phyloP scores from a whole-genome alignment of 2,888 invertebrate genomes.

The Geotrupes spiniger region DNA sequence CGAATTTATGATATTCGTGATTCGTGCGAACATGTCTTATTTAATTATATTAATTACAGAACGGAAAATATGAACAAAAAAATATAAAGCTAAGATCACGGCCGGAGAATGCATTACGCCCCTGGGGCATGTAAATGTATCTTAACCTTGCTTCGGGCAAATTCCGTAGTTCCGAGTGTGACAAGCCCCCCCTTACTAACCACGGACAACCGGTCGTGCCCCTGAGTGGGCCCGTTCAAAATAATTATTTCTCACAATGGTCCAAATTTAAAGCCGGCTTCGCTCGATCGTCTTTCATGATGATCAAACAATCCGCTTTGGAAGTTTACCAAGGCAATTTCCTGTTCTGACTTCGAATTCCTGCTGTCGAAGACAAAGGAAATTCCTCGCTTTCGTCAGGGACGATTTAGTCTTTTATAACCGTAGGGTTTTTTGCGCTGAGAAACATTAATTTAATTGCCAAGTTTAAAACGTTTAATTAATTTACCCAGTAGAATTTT shows the following conservation, averaged over 20 bases:
- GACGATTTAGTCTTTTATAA: too few species aligned
- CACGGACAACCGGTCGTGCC: slow-evolving; percentile 33
- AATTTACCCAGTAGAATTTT: too few species aligned
- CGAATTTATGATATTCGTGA: background rate
- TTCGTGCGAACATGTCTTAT: background rate
- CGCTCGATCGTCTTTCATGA: background rate
- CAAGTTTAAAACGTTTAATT: too few species aligned
- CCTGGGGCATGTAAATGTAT: slow-evolving; percentile 35
- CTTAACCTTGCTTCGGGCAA: slow-evolving; percentile 38
- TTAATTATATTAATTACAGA: slow-evolving; percentile 6
- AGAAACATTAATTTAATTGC: too few species aligned
- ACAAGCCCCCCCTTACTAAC: slow-evolving; percentile 30
- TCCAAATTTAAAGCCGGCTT: background rate
- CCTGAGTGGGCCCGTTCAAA: slow-evolving; percentile 13
- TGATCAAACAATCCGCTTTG: slow-evolving; percentile 5
- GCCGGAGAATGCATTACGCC: slow-evolving; percentile 39
- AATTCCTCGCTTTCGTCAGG: background rate
- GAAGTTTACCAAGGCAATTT: slow-evolving; percentile 36
- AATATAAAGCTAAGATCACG: slow-evolving; percentile 38
- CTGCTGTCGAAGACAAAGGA: slow-evolving; percentile 40
- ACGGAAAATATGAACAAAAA: slow-evolving; percentile 3
- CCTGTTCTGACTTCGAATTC: slow-evolving; percentile 34
- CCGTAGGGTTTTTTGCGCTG: too few species aligned
- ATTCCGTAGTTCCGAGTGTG: slow-evolving; percentile 30
- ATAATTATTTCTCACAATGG: background rate